Evolutionary conservation across 1,140 invertebrate species (phyloP).

Genomic region (Pomacea maculata): DNA sequence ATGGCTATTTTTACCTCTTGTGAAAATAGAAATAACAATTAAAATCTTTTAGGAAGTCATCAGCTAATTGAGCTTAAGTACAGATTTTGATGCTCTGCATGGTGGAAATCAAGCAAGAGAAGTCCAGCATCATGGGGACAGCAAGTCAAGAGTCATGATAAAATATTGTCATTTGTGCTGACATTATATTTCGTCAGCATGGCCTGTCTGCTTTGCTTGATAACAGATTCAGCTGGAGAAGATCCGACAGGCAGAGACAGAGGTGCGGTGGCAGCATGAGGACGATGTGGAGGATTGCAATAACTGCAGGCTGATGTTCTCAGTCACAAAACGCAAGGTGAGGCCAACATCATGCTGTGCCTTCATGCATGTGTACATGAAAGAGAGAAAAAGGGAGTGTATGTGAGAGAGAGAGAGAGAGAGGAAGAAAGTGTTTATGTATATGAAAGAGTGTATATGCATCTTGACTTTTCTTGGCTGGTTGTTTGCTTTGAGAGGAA

Average conservation of each 20-base stretch:
- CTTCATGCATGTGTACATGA: too few relatives aligned
- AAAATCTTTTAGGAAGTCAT: too few relatives aligned
- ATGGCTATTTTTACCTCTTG: too few relatives aligned
- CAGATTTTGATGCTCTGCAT: too few relatives aligned
- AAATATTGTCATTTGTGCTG: neutral
- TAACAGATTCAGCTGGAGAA: slow-evolving; percentile 88
- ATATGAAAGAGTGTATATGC: too few relatives aligned
- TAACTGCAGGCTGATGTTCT: slow-evolving; percentile 76
- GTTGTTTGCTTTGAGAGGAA: too few relatives aligned
- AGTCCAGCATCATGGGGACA: neutral
- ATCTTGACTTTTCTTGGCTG: too few relatives aligned
- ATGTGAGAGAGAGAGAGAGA: too few relatives aligned
- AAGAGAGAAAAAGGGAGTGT: too few relatives aligned
- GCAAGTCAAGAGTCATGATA: neutral
- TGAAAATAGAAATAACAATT: too few relatives aligned
- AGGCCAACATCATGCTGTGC: neutral
- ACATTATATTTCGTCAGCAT: neutral
- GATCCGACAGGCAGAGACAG: slow-evolving; percentile 89
- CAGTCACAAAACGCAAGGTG: slow-evolving; percentile 78
- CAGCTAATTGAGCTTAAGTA: too few relatives aligned
- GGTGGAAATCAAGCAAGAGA: neutral
- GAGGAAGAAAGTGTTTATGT: too few relatives aligned
- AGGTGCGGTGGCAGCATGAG: slow-evolving; percentile 96
- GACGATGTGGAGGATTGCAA: slow-evolving; percentile 93
- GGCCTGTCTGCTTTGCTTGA: slow-evolving; percentile 5